Conservation (phyloP, 2,113 vertebrate species). For the Prietella phreatophila region DNA sequence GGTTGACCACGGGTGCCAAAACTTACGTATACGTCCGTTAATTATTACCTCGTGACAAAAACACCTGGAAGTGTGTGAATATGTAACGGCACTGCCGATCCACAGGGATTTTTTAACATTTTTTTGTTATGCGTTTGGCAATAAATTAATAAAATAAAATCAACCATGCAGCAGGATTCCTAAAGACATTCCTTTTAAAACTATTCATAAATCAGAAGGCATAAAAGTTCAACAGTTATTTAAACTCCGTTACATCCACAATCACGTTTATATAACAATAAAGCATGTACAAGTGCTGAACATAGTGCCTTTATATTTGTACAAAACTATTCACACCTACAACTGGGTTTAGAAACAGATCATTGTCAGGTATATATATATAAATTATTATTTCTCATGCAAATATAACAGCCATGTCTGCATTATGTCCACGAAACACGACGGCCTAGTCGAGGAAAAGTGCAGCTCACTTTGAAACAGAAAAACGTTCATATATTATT, state of each 20-base stretch:
- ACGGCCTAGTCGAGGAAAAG: slow-evolving; percentile 50
- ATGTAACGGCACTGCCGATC: slow-evolving; percentile 76
- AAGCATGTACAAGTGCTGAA: slow-evolving; percentile 76
- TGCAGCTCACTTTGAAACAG: slow-evolving; percentile 46
- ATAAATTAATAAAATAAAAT: slow-evolving; percentile 77
- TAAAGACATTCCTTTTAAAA: slow-evolving; percentile 75
- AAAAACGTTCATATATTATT: slow-evolving; percentile 6
- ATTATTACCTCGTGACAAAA: not conserved
- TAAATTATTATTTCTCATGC: slow-evolving; percentile 57
- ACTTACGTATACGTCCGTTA: not conserved
- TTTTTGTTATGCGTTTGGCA: slow-evolving; percentile 54
- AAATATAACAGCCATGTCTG: slow-evolving; percentile 52
- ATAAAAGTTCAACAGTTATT: slow-evolving; percentile 80
- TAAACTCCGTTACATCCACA: slow-evolving; percentile 89
- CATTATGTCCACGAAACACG: slow-evolving; percentile 52
- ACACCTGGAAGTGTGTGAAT: not conserved
- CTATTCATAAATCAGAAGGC: slow-evolving; percentile 80
- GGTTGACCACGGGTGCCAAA: not conserved
- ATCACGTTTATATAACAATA: slow-evolving; percentile 72
- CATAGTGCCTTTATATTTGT: slow-evolving; percentile 69
- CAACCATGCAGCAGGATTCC: slow-evolving; percentile 63
- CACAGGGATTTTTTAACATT: slow-evolving; percentile 48
- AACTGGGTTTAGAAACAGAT: slow-evolving; percentile 72
- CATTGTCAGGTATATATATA: slow-evolving; percentile 63
- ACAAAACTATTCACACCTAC: slow-evolving; percentile 78